These are phyloP conservation scores for Amia ocellicauda DNA, from an alignment of 2,113 vertebrate species.

Conservation along the genomic window DNA sequence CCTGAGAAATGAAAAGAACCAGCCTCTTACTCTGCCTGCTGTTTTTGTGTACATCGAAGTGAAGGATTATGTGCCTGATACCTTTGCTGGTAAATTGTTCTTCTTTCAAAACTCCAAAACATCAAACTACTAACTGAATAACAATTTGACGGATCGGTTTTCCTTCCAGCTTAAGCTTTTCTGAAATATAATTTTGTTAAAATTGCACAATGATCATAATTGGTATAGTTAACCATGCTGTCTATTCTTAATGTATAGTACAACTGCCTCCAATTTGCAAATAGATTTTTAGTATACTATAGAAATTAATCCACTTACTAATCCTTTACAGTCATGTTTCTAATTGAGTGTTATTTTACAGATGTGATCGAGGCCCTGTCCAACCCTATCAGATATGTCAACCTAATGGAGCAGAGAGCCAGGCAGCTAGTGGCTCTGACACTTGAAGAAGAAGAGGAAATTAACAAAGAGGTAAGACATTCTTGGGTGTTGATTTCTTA, in stretches of 20 bases:
- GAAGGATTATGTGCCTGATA: slow-evolving; percentile 96
- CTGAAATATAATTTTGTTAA: too few species aligned
- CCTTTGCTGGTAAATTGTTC: slow-evolving; percentile 79
- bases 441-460: slow-evolving; percentile 90
- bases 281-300: not conserved
- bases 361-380: slow-evolving; percentile 97
- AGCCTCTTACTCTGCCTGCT: slow-evolving; percentile 81
- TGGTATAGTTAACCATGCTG: too few species aligned
- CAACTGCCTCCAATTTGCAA: too few species aligned
- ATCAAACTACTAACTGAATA: too few species aligned
- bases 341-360: slow-evolving; percentile 47
- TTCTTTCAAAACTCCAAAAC: too few species aligned
- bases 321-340: too few species aligned
- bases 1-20: slow-evolving; percentile 93
- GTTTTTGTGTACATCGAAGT: slow-evolving; percentile 94
- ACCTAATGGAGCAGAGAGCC: slow-evolving; percentile 96
- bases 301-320: too few species aligned
- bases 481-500: not conserved
- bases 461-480: slow-evolving; percentile 82
- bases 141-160: too few species aligned
- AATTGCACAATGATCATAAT: too few species aligned
- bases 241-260: too few species aligned
- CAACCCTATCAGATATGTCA: slow-evolving; percentile 95
- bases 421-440: slow-evolving; percentile 91
- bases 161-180: too few species aligned